These are phyloP conservation scores for Tipula confusa DNA, from an alignment of 2,888 invertebrate species.

Conservation along the genomic window DNA sequence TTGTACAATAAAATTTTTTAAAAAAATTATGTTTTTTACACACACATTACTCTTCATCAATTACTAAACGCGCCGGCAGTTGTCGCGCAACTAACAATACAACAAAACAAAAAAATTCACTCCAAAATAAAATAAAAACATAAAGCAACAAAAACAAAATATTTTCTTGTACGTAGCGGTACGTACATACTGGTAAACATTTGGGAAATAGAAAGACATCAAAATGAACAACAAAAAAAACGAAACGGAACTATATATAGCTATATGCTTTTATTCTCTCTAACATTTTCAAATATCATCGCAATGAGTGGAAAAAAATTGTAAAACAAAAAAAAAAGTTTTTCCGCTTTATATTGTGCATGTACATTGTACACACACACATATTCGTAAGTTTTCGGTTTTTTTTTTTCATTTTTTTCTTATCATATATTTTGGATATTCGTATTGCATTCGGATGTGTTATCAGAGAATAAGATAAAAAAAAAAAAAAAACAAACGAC, in stretches of 20 bases:
- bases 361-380: neutral
- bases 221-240: neutral
- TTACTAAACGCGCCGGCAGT: slow-evolving; percentile 57
- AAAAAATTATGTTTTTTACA: neutral
- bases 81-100: slow-evolving; percentile 56
- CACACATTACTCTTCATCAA: slow-evolving; percentile 39
- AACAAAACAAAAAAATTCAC: neutral
- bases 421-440: neutral
- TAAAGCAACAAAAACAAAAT: neutral
- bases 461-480: slow-evolving; percentile 3
- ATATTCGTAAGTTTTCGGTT: slow-evolving; percentile 13
- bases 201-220: slow-evolving; percentile 26
- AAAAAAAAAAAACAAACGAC: neutral
- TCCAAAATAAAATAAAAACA: slow-evolving; percentile 3
- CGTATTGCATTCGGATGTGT: slow-evolving; percentile 28
- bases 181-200: neutral
- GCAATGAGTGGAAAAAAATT: neutral
- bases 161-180: neutral
- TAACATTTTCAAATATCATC: slow-evolving; percentile 25
- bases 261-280: neutral
- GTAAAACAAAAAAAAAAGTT: neutral
- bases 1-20: neutral
- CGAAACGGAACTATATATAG: neutral
- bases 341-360: slow-evolving; percentile 13
- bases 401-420: neutral